Evolutionary conservation across 2,888 invertebrate genomes (phyloP), one percentile per base, ranked within the genome.

Genomic region (Caenorhabditis macrosperma): DNA sequence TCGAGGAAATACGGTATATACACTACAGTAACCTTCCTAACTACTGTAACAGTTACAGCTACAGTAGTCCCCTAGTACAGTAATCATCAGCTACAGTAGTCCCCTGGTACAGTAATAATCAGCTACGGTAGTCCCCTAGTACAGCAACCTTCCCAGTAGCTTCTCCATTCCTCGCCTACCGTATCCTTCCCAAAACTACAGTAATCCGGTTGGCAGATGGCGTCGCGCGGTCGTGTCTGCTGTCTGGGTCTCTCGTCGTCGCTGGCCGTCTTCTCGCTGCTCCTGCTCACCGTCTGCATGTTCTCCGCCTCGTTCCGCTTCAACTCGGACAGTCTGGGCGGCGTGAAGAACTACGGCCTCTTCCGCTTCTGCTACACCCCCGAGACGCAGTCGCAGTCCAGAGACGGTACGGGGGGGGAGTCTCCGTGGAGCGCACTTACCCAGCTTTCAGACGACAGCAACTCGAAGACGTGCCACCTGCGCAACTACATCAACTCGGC

Each of bases 341-440:
- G 82, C 9, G 59, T 57, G 9, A 80, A 79, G 33, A 71, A 81
- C 26, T 86, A 81, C 44, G 86, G 86, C 26, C 61, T 86, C 5
- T 76, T 86, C 59, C 76, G 86, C 35, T 86, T 82, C 41, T 86
- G 86, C 38, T 86, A 80, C 63, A 75, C 78, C 35, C 86, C 86
- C 1, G 35, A 72, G 44, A 35, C 41, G 0, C 35, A 55, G 22
- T 12, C 46, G 0, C 61, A 41, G 12, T 44, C 69, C 1, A 17
- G 71, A 69, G 77, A 69, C 33, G 78, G 75, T 82, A 22, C 48
- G 52, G 24, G 55, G 26, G 7, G 17, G 20, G 28, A 15, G 3
- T 26, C 17, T 1, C 5, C 48, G 30, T 26, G 17, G n/a, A n/a
- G n/a, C n/a, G n/a, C n/a, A n/a, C n/a, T n/a, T n/a, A n/a, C n/a